Percentiles rank a stretch among this genome's conserved stretches.
Conservation (phyloP, 1,140 invertebrate genomes). For the Asbolus verrucosus region DNA sequence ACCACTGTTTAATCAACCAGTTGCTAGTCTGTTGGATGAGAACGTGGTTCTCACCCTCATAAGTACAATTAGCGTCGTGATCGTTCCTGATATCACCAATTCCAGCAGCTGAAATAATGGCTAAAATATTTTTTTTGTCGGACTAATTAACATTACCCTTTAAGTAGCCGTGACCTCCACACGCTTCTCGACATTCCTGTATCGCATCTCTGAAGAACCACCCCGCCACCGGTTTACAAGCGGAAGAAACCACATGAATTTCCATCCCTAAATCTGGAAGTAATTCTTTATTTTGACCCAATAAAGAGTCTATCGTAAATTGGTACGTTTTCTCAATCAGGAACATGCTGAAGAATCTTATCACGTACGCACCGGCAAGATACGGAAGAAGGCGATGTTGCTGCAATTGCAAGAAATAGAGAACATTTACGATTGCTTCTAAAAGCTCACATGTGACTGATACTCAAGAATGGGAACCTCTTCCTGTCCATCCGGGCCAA, state of each 20-base stretch:
- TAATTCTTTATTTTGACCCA: slow-evolving; percentile 55
- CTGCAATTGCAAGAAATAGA: slow-evolving; percentile 69
- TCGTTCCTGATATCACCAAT: slow-evolving; percentile 87
- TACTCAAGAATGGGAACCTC: slow-evolving; percentile 93
- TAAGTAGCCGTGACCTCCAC: slow-evolving; percentile 87
- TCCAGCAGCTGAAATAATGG: slow-evolving; percentile 79
- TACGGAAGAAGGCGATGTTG: slow-evolving; percentile 94
- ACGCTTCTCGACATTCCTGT: slow-evolving; percentile 92
- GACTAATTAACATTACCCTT: too few relatives aligned
- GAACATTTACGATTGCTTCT: background rate
- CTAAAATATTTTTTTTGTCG: too few relatives aligned
- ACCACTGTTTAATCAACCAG: slow-evolving; percentile 81
- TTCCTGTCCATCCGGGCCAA: slow-evolving; percentile 76
- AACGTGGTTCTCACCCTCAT: slow-evolving; percentile 97
- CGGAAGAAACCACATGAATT: slow-evolving; percentile 91
- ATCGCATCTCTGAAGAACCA: slow-evolving; percentile 88
- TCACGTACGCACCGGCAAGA: slow-evolving; percentile 83
- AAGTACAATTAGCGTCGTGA: slow-evolving; percentile 93
- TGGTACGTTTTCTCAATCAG: slow-evolving; percentile 59
- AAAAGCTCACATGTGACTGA: slow-evolving; percentile 79
- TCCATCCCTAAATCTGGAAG: slow-evolving; percentile 71
- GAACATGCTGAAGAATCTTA: slow-evolving; percentile 77
- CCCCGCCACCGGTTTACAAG: slow-evolving; percentile 86
- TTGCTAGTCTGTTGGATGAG: slow-evolving; percentile 95
- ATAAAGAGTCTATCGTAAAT: slow-evolving; percentile 59